A percentile compares a stretch with the other conserved stretches of the same genome.
These are phyloP conservation scores for Felis chaus DNA, from an alignment of 2,113 vertebrate species.

Conservation along the genomic window DNA sequence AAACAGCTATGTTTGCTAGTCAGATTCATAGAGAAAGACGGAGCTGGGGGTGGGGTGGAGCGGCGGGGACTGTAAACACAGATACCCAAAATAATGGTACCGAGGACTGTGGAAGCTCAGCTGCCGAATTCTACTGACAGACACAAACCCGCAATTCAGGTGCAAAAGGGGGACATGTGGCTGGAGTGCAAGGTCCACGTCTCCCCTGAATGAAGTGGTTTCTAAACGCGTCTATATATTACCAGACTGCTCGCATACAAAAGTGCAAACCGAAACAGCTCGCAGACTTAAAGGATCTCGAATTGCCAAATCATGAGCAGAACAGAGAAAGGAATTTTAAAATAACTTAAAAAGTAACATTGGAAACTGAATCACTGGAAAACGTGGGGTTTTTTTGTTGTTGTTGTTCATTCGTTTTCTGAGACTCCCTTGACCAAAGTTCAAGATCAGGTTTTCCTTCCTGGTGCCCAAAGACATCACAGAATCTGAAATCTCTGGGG, in stretches of 20 bases:
- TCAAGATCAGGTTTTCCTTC: conserved; percentile 11
- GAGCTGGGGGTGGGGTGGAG: too few species aligned
- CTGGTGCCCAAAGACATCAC: background rate
- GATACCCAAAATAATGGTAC: background rate
- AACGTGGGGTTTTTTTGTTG: background rate
- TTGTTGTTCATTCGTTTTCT: background rate
- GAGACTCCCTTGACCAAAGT: background rate
- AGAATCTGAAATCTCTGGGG: background rate
- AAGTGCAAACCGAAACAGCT: background rate
- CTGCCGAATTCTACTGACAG: background rate
- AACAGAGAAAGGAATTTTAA: background rate
- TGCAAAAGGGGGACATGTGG: background rate
- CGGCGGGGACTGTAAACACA: conserved; percentile 36
- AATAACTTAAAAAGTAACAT: background rate
- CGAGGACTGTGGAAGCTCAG: background rate
- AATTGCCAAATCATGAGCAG: background rate
- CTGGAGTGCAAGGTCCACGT: background rate
- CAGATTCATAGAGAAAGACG: conserved; percentile 51
- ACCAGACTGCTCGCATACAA: background rate
- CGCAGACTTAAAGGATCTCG: background rate
- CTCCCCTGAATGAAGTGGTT: background rate
- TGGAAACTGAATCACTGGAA: background rate
- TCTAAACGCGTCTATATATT: background rate
- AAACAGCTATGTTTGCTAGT: conserved; percentile 46
- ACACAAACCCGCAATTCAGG: background rate